Evolutionary conservation across 2,113 vertebrate genomes (phyloP).

Genomic region (Isurus oxyrinchus): DNA sequence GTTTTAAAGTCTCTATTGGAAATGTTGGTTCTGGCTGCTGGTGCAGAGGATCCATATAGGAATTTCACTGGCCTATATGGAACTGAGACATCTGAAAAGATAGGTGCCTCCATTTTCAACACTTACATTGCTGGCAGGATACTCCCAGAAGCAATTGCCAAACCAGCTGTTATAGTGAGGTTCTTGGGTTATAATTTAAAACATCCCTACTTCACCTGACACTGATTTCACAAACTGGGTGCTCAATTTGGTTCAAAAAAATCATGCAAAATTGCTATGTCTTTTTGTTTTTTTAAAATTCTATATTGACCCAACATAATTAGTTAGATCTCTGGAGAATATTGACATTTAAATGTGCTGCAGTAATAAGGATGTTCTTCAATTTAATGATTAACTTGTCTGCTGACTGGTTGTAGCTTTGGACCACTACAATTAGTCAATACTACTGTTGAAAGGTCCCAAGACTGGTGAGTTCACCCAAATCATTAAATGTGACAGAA

Average conservation of each 20-base stretch:
- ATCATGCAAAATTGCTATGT: not conserved
- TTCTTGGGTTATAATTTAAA: not conserved
- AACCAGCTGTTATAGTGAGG: not conserved
- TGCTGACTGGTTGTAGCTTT: not conserved
- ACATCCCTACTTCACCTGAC: not conserved
- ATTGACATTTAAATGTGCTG: not conserved
- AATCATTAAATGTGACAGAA: not conserved
- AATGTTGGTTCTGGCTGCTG: not conserved
- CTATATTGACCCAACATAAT: not conserved
- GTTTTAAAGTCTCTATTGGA: not conserved
- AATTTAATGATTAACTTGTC: not conserved
- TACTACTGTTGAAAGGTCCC: not conserved
- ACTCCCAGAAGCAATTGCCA: not conserved
- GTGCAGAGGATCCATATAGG: not conserved
- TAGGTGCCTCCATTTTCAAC: not conserved
- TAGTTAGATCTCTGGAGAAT: not conserved
- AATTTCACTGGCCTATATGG: not conserved
- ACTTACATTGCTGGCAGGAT: not conserved
- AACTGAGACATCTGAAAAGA: not conserved
- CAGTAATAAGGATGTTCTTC: not conserved
- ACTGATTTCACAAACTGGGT: not conserved
- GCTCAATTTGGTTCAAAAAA: not conserved
- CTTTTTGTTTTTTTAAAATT: not conserved
- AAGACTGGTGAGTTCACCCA: not conserved
- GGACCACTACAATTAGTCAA: not conserved